phyloP scores from a whole-genome alignment of 2,888 invertebrate genomes.

The Pristionchus fissidentatus region DNA sequence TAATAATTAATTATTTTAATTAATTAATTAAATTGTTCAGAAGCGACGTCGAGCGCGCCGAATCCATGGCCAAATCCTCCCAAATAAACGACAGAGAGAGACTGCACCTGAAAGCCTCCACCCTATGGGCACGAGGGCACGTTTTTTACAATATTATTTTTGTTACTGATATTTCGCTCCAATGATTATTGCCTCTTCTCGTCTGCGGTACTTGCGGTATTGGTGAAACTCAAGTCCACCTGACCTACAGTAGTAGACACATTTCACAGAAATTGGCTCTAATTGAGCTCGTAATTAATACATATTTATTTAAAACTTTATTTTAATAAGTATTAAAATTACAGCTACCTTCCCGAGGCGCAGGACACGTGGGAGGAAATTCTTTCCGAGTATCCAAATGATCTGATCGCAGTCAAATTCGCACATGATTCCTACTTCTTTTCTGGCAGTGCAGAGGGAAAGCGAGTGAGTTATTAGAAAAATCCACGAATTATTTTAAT shows the following conservation, averaged over 20 bases:
- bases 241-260: neutral
- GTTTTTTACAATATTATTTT: neutral
- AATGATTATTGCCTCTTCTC: neutral
- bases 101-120: slow-evolving; percentile 22
- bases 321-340: neutral
- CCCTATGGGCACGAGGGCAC: slow-evolving; percentile 40
- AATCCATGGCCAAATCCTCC: neutral
- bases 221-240: neutral
- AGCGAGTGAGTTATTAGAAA: slow-evolving; percentile 70
- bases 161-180: neutral
- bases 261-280: neutral
- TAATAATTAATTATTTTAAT: no score
- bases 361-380: slow-evolving; percentile 77
- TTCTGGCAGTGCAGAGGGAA: slow-evolving; percentile 76
- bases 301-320: neutral
- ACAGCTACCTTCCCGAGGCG: slow-evolving; percentile 40
- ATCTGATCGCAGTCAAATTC: slow-evolving; percentile 79
- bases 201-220: neutral
- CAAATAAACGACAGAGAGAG: slow-evolving; percentile 35
- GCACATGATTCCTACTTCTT: slow-evolving; percentile 77
- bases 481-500: no score
- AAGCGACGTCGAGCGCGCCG: neutral
- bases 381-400: slow-evolving; percentile 77
- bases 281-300: neutral
- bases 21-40: slow-evolving; percentile 40